These are phyloP conservation scores for Pterocles orientalis DNA, from an alignment of 2,113 vertebrate species.

Conservation along the genomic window DNA sequence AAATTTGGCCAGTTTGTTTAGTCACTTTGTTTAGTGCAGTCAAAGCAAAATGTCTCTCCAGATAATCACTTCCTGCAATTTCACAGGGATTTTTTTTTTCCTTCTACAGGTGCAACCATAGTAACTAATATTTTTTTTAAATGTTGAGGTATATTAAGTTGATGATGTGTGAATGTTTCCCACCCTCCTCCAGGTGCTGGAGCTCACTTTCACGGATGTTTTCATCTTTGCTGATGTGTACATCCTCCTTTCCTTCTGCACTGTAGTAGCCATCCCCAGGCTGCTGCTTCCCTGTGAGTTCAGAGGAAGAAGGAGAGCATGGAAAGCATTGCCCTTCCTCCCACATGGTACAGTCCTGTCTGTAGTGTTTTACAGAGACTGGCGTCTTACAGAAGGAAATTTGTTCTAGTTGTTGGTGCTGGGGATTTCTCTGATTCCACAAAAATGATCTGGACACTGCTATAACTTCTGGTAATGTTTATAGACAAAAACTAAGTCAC, in stretches of 20 bases:
- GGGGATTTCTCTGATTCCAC: not conserved
- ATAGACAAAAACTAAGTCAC: not conserved
- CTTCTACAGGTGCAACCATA: conserved; percentile 1
- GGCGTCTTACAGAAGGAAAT: not conserved
- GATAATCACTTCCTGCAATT: not conserved
- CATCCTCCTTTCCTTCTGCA: not conserved
- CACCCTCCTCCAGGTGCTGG: conserved; percentile 6
- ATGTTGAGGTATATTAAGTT: not conserved
- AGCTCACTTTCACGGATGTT: not conserved
- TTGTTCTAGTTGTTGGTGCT: not conserved
- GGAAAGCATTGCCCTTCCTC: not conserved
- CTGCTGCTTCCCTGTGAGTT: not conserved
- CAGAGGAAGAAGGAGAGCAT: not conserved
- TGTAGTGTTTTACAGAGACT: not conserved
- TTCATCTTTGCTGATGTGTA: not conserved
- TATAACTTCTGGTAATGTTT: not conserved
- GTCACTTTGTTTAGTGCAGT: not conserved
- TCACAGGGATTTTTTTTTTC: not conserved
- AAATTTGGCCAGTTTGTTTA: not conserved
- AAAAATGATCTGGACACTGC: not conserved
- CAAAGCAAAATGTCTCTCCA: not conserved
- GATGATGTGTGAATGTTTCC: conserved; percentile 6
- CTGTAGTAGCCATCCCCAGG: not conserved
- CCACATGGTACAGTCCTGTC: not conserved
- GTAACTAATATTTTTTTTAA: not conserved